Percentiles rank a stretch among this genome's conserved stretches.
phyloP scores from a whole-genome alignment of 1,140 invertebrate genomes.

The Venustaconcha ellipsiformis region DNA sequence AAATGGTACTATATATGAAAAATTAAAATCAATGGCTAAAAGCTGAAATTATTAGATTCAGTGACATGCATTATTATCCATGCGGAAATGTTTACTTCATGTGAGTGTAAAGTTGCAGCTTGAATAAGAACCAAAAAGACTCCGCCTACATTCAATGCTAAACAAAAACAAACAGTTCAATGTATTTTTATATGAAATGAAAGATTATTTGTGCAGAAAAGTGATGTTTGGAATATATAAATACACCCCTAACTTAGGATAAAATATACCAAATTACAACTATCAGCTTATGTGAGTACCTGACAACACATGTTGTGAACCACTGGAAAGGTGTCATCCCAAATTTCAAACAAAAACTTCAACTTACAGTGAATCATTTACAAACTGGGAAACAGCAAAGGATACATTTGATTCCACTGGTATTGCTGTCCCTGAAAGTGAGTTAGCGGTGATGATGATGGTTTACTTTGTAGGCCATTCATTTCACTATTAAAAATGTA shows the following conservation, averaged over 20 bases:
- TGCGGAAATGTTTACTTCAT: conserved; percentile 10
- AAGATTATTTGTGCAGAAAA: too few species aligned
- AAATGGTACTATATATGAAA: too few species aligned
- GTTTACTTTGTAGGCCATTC: conserved; percentile 56
- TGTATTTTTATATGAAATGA: background rate
- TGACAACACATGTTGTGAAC: too few species aligned
- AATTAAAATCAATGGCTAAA: too few species aligned
- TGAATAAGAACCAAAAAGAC: conserved; percentile 21
- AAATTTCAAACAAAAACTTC: too few species aligned
- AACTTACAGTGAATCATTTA: too few species aligned
- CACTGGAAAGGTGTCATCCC: too few species aligned
- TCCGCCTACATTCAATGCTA: conserved; percentile 19
- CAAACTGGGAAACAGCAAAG: background rate
- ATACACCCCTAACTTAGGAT: too few species aligned
- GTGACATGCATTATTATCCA: background rate
- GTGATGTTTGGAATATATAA: too few species aligned
- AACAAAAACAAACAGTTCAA: background rate
- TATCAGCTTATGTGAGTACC: too few species aligned
- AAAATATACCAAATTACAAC: too few species aligned
- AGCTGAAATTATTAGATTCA: too few species aligned
- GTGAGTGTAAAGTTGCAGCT: conserved; percentile 1
- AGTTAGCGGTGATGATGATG: conserved; percentile 49
- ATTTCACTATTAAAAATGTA: conserved; percentile 56
- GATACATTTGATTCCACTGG: conserved; percentile 45
- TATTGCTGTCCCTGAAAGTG: conserved; percentile 49